Percentiles rank a stretch among this genome's conserved stretches.
These are phyloP conservation scores for Barypeithes pellucidus DNA, from an alignment of 2,888 invertebrate genomes.

Conservation along the genomic window DNA sequence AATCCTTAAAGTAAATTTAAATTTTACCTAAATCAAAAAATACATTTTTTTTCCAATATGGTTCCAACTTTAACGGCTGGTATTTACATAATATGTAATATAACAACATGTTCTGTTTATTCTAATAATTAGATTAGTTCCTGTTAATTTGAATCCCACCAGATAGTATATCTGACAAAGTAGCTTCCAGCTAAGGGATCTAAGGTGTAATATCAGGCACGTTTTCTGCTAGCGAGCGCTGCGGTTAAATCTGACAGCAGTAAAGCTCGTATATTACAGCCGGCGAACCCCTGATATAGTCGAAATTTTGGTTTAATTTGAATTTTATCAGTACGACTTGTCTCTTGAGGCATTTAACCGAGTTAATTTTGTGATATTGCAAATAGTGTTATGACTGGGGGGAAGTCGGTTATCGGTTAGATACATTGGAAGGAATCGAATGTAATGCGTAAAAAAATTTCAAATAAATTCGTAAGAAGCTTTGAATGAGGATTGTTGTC, in stretches of 20 bases:
- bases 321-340: conserved; percentile 19
- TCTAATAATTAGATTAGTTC: neutral
- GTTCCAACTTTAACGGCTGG: too few relatives aligned
- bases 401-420: neutral
- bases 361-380: conserved; percentile 11
- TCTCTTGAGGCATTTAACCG: neutral
- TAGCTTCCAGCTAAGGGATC: neutral
- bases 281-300: conserved; percentile 19
- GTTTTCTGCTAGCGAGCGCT: conserved; percentile 26
- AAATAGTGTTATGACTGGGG: neutral
- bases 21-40: too few relatives aligned
- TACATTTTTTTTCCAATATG: too few relatives aligned
- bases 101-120: conserved; percentile 6
- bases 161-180: neutral
- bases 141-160: neutral
- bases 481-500: too few relatives aligned
- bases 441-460: neutral
- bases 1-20: too few relatives aligned
- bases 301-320: conserved; percentile 27
- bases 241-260: conserved; percentile 30
- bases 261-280: conserved; percentile 8
- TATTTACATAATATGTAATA: too few relatives aligned
- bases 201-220: conserved; percentile 32
- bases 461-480: too few relatives aligned
- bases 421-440: neutral